These are phyloP conservation scores for Accipiter cooperii DNA, from an alignment of 2,113 vertebrate species.

Conservation along the genomic window DNA sequence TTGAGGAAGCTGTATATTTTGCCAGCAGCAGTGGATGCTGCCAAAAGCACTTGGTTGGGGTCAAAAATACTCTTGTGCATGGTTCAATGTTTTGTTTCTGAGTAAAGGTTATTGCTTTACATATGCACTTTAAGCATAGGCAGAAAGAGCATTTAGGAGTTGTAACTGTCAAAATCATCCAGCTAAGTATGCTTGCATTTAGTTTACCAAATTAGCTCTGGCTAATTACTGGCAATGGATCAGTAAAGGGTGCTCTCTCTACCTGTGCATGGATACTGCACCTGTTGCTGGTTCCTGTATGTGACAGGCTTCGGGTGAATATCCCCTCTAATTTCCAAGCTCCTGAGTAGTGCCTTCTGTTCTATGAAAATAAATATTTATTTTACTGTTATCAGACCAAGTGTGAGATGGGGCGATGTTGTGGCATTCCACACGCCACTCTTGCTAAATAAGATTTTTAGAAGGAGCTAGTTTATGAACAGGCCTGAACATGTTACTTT, in stretches of 20 bases:
- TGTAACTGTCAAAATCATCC: neutral
- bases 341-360: neutral
- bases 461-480: neutral
- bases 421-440: neutral
- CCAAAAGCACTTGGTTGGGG: neutral
- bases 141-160: neutral
- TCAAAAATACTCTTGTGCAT: neutral
- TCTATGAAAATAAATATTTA: neutral
- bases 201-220: neutral
- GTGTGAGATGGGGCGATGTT: neutral
- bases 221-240: neutral
- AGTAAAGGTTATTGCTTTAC: neutral
- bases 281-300: neutral
- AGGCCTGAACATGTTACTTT: neutral
- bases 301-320: neutral
- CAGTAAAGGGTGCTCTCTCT: neutral
- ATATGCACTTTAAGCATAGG: neutral
- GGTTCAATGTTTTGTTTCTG: neutral
- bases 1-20: neutral
- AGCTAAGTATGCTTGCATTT: neutral
- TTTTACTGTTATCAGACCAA: neutral
- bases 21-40: no score
- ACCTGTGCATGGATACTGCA: no score
- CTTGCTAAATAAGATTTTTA: neutral
- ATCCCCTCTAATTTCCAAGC: neutral